These are phyloP conservation scores for Brenthis daphne DNA, from an alignment of 2,888 invertebrate genomes.

Conservation along the genomic window DNA sequence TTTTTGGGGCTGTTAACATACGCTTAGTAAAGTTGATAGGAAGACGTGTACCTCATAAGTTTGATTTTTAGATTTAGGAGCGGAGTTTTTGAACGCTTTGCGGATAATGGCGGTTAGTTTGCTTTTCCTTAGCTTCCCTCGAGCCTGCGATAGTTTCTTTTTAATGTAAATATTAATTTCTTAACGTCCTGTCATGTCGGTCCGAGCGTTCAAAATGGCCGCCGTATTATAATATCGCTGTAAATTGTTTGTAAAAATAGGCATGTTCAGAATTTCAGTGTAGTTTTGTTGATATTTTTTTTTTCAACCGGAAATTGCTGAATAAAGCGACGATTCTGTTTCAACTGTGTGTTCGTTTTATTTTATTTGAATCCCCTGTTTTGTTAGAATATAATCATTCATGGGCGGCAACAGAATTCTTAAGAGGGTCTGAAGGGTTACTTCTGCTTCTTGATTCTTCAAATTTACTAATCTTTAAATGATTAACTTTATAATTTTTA, in stretches of 20 bases:
- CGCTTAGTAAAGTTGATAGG: conserved; percentile 80
- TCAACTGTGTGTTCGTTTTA: conserved; percentile 61
- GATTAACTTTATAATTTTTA: too few relatives aligned
- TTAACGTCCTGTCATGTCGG: conserved; percentile 44
- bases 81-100: conserved; percentile 50
- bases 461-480: too few relatives aligned
- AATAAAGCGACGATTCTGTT: conserved; percentile 81
- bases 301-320: conserved; percentile 78
- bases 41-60: conserved; percentile 72
- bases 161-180: conserved; percentile 68
- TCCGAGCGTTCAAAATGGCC: conserved; percentile 51
- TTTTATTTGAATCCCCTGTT: conserved; percentile 43
- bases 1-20: conserved; percentile 74
- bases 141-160: conserved; percentile 50
- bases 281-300: conserved; percentile 77
- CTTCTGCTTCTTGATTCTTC: too few relatives aligned
- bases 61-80: conserved; percentile 63
- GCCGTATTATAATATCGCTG: conserved; percentile 61
- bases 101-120: conserved; percentile 44
- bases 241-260: conserved; percentile 81
- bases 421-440: too few relatives aligned
- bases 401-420: too few relatives aligned
- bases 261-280: conserved; percentile 78
- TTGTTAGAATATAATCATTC: background rate
- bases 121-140: conserved; percentile 50